These are phyloP conservation scores for Beaufortia kweichowensis DNA, from an alignment of 2,113 vertebrate species.

Conservation along the genomic window DNA sequence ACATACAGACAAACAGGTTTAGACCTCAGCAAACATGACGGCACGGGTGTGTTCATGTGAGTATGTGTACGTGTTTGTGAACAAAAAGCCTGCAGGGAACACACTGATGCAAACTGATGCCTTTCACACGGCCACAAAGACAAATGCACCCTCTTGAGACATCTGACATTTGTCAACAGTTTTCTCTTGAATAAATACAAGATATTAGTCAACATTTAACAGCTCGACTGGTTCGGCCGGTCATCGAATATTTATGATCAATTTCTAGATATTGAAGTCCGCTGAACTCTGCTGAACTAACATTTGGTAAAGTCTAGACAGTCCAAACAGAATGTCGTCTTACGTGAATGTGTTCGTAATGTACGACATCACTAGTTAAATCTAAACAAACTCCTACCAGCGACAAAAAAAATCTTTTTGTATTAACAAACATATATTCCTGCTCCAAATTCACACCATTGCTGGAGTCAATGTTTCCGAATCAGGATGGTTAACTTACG, in stretches of 20 bases:
- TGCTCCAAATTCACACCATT: too few relatives aligned
- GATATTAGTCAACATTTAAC: slow-evolving; percentile 3
- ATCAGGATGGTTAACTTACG: too few relatives aligned
- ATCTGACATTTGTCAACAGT: slow-evolving; percentile 9
- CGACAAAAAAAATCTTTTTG: too few relatives aligned
- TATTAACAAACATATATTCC: too few relatives aligned
- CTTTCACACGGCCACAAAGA: slow-evolving; percentile 15
- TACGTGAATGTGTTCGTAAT: too few relatives aligned
- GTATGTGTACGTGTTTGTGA: neutral
- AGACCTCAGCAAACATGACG: neutral
- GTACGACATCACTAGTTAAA: too few relatives aligned
- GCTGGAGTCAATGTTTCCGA: too few relatives aligned
- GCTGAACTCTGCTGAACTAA: neutral
- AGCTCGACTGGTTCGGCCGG: slow-evolving; percentile 24
- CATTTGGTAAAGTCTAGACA: neutral
- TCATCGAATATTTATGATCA: neutral
- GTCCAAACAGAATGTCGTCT: neutral
- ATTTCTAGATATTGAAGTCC: neutral
- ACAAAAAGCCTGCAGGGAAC: slow-evolving; percentile 23
- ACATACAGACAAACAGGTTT: slow-evolving; percentile 25
- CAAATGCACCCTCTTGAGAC: neutral
- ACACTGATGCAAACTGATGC: neutral
- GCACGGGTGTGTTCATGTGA: neutral
- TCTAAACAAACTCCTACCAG: too few relatives aligned
- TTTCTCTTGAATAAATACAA: neutral